Evolutionary conservation across 2,113 vertebrate genomes (phyloP).

Genomic region (Ceratotherium simum): DNA sequence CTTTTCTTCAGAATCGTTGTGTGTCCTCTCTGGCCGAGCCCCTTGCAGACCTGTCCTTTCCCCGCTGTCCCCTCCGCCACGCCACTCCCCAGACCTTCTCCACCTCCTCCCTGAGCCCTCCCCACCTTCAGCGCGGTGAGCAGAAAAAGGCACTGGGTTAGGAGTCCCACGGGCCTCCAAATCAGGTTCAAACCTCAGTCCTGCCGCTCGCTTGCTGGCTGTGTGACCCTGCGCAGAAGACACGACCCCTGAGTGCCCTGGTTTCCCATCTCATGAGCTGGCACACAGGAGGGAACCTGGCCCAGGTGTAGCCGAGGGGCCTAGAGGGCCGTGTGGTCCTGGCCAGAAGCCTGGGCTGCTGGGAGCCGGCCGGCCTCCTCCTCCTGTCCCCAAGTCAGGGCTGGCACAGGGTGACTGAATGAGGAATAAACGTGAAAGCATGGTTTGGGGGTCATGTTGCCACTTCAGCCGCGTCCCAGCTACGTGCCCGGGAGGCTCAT

Average conservation of each 20-base stretch:
- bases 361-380: neutral
- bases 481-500: accelerated
- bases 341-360: neutral
- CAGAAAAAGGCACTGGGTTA: neutral
- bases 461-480: neutral
- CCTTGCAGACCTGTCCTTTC: neutral
- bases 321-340: too few relatives aligned
- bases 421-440: neutral
- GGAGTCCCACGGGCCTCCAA: neutral
- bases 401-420: neutral
- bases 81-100: too few relatives aligned
- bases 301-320: neutral
- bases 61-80: neutral
- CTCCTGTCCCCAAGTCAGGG: neutral
- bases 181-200: neutral
- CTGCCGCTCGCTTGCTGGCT: neutral
- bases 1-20: neutral
- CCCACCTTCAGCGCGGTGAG: too few relatives aligned
- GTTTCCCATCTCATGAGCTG: neutral
- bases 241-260: neutral
- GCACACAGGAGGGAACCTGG: neutral
- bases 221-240: neutral
- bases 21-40: neutral
- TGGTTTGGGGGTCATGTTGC: too few relatives aligned
- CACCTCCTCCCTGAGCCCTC: neutral